Percentiles rank a stretch among this genome's conserved stretches.
phyloP scores from a whole-genome alignment of 2,113 vertebrate genomes.

The Mobula birostris region DNA sequence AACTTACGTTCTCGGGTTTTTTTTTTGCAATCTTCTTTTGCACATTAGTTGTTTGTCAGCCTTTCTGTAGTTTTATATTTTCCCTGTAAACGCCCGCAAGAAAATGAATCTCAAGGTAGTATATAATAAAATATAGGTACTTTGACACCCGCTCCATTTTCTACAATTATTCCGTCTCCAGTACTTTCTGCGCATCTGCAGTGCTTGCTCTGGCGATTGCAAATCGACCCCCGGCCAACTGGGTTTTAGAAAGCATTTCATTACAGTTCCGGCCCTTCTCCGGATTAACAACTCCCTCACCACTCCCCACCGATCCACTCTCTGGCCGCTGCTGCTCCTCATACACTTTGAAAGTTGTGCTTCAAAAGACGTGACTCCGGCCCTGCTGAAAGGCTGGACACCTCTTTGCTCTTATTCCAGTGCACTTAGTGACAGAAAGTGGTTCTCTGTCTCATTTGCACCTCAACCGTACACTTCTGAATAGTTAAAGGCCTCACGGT shows the following conservation, averaged over 20 bases:
- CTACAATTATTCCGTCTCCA: neutral
- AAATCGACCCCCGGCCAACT: neutral
- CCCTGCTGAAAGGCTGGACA: neutral
- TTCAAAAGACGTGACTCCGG: neutral
- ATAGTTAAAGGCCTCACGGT: neutral
- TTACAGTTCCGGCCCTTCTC: neutral
- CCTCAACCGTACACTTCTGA: neutral
- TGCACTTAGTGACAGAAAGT: neutral
- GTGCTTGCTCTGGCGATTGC: neutral
- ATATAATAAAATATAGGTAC: no score
- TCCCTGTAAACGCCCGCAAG: no score
- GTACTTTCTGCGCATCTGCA: neutral
- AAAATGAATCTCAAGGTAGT: no score
- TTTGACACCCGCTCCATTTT: neutral
- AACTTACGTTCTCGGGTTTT: no score
- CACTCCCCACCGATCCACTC: neutral
- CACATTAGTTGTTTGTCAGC: no score
- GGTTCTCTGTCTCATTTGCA: neutral
- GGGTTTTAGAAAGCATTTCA: neutral
- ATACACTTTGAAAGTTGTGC: neutral
- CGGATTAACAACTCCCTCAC: neutral
- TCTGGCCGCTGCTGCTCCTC: neutral
- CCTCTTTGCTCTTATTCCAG: neutral
- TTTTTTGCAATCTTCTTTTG: no score
- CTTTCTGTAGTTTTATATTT: no score